phyloP scores from a whole-genome alignment of 2,797 vertebrate genomes.

The Periparus ater region DNA sequence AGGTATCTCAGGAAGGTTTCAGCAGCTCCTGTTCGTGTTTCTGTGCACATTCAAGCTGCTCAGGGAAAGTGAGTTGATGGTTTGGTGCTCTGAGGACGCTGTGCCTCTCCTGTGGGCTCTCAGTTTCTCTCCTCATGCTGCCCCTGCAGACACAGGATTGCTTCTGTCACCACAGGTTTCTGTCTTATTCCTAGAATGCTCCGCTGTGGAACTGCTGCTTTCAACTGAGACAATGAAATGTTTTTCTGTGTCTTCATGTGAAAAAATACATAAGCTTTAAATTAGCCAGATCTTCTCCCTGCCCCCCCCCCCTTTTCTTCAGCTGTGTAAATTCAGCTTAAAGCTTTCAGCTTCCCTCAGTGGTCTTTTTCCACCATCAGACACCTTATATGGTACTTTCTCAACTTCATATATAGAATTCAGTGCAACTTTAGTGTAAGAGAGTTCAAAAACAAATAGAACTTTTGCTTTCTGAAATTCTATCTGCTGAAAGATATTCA shows the following conservation, averaged over 20 bases:
- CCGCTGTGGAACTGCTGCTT: background rate
- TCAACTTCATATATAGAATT: background rate
- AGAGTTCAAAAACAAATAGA: background rate
- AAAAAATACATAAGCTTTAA: background rate
- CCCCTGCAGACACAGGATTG: background rate
- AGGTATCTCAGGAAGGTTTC: background rate
- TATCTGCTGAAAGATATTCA: background rate
- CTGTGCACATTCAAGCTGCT: background rate
- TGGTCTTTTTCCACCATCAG: background rate
- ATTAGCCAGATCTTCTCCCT: background rate
- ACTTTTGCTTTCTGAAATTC: background rate
- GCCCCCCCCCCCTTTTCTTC: fast-evolving
- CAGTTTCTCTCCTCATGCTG: background rate
- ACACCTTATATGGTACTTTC: background rate
- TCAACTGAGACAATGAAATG: background rate
- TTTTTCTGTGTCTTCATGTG: background rate
- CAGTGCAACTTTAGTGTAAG: background rate
- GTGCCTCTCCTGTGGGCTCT: background rate
- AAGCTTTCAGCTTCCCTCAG: background rate
- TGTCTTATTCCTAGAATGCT: background rate
- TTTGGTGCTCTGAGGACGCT: background rate
- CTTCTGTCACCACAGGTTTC: background rate
- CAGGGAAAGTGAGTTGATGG: background rate
- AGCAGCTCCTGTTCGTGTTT: background rate
- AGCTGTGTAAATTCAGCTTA: background rate